phyloP scores from a whole-genome alignment of 2,113 vertebrate genomes.

The Rynchops niger region DNA sequence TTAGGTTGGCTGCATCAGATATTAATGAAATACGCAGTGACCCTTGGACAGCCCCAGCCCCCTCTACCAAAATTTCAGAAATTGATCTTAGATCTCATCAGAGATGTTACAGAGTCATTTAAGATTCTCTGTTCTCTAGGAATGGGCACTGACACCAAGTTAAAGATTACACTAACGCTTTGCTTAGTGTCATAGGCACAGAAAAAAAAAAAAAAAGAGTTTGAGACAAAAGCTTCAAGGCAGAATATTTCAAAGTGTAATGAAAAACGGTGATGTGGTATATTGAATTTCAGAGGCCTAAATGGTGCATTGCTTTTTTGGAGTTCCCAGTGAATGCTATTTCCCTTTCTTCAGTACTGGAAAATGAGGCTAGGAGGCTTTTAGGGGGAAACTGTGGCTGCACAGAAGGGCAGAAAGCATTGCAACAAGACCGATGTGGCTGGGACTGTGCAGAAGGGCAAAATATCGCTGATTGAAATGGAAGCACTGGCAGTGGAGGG shows the following conservation, averaged over 20 bases:
- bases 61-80: not conserved
- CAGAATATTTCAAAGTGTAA: not conserved
- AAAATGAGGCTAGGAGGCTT: not conserved
- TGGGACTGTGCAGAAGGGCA: not conserved
- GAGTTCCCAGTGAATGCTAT: not conserved
- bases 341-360: not conserved
- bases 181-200: not conserved
- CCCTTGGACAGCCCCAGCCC: not conserved
- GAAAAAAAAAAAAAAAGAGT: not conserved
- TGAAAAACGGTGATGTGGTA: not conserved
- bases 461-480: not conserved
- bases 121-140: not conserved
- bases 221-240: not conserved
- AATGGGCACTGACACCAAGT: not conserved
- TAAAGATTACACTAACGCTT: not conserved
- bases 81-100: not conserved
- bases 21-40: not conserved
- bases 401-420: not conserved
- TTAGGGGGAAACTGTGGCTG: not conserved
- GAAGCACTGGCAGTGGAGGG: not conserved
- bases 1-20: not conserved
- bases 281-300: not conserved
- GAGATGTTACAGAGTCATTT: not conserved
- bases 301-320: not conserved
- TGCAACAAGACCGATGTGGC: not conserved